Evolutionary conservation across 2,797 vertebrate species (phyloP).

Genomic region (Uromys caudimaculatus): DNA sequence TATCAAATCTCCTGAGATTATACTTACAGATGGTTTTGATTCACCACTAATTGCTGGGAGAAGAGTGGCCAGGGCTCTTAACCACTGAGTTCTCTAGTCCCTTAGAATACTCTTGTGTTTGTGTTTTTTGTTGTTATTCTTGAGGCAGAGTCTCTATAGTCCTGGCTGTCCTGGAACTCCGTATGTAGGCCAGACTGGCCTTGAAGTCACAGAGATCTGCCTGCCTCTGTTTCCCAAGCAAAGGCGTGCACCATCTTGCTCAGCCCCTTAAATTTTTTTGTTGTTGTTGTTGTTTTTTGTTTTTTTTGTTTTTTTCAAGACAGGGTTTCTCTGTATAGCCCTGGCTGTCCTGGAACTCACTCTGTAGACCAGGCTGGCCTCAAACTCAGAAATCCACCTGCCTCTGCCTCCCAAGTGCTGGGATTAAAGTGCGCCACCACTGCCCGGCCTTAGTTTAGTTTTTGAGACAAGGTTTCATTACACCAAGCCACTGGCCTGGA

Average conservation of each 20-base stretch:
- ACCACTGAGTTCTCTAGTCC: not conserved
- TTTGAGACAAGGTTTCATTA: not conserved
- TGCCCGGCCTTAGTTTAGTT: too few relatives aligned
- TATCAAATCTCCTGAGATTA: not conserved
- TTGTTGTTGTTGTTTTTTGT: too few relatives aligned
- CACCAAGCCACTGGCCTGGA: not conserved
- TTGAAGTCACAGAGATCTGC: too few relatives aligned
- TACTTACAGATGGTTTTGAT: not conserved
- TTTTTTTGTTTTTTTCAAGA: not conserved
- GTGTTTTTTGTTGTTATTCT: not conserved
- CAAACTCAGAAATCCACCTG: too few relatives aligned
- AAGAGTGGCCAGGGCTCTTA: not conserved
- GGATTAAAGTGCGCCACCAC: too few relatives aligned
- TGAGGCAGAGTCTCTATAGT: not conserved
- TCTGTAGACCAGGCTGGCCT: too few relatives aligned
- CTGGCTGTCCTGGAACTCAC: not conserved
- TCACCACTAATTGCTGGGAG: not conserved
- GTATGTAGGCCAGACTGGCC: too few relatives aligned
- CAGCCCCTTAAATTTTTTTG: too few relatives aligned
- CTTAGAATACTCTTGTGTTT: not conserved
- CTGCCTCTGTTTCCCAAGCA: too few relatives aligned
- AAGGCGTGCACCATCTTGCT: too few relatives aligned
- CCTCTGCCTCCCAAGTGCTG: too few relatives aligned
- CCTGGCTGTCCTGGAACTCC: not conserved
- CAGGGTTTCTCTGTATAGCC: not conserved